A percentile compares a stretch with the other conserved stretches of the same genome.
Conservation (phyloP, 92 coral and sea anemone genomes). For the Epizoanthus stellaris region DNA sequence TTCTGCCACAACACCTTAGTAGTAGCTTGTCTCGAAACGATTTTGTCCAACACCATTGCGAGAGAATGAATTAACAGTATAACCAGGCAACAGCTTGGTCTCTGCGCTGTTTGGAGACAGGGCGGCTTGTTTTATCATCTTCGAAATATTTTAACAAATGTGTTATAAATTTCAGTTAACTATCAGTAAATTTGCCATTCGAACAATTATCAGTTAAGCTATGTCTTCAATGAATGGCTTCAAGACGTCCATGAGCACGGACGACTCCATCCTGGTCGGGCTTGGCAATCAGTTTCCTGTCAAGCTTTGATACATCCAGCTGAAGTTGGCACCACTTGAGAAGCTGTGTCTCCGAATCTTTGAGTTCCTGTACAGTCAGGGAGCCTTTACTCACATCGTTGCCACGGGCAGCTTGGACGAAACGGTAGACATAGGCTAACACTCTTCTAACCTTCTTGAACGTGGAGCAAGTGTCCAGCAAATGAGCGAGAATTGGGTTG, state of each 20-base stretch:
- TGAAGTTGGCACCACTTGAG: conserved; percentile 63
- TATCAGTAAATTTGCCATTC: no score
- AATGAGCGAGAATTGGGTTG: conserved; percentile 62
- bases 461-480: conserved; percentile 57
- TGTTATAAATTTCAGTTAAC: no score
- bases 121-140: no score
- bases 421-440: conserved; percentile 59
- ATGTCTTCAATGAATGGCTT: no score
- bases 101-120: no score
- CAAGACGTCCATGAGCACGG: conserved; percentile 64
- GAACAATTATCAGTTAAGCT: no score
- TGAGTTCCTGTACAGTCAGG: conserved; percentile 54
- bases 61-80: no score
- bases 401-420: conserved; percentile 44
- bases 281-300: conserved; percentile 51
- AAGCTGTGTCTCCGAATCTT: conserved; percentile 53
- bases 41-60: no score
- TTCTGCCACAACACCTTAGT: no score
- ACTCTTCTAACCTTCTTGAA: conserved; percentile 57
- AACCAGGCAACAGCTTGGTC: no score
- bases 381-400: conserved; percentile 39
- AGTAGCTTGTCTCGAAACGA: no score
- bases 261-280: conserved; percentile 53
- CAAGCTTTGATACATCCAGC: conserved; percentile 48
- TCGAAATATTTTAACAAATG: no score